Evolutionary conservation across 2,888 invertebrate species (phyloP), one percentile per base, ranked within the genome.

Genomic region (Eilema caniola): DNA sequence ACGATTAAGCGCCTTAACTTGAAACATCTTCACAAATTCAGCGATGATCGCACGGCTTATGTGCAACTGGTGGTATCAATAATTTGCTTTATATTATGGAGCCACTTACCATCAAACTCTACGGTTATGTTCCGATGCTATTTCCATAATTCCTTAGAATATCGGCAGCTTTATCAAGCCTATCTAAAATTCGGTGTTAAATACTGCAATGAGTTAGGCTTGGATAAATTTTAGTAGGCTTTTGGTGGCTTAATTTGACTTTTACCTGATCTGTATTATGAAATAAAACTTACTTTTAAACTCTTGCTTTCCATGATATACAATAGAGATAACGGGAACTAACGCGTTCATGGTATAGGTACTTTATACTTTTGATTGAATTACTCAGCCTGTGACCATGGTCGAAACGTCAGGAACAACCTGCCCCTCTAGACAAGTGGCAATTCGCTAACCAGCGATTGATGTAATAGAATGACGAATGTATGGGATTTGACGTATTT

Each of bases 21-120:
- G 28, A 12, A 28, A 37, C 28, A 10, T 16, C 56, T 14, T 31
- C 31, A 12, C 31, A 65, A 65, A 65, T 65, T 56, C 56, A 31
- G 53, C 31, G 41, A 53, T 28, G 33, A 72, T 31, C 66, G 25
- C 64, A 28, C 56, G 25, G 57, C 62, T 62, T 25, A 31, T 23
- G n/a, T 23, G 31, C 37, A 57, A 37, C 64, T 12, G 37, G 47
- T 20, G 28, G 62, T 66, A 41, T 66, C 12, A 70, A 53, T 73
- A 61, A 69, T 76, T 66, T 61, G 67, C 56, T 11, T 61, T 20
- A 64, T n/a, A n/a, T 70, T 62, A 68, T 0, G 63, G 37, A 0
- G 8, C 5, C 66, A 69, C 73, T 76, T 77, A 68, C 70, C 70
- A 64, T 72, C 59, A 24, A 28, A 41, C 12, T n/a, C 25, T 24